Evolutionary conservation across 2,113 vertebrate species (phyloP).

Genomic region (Cyanoderma ruficeps): DNA sequence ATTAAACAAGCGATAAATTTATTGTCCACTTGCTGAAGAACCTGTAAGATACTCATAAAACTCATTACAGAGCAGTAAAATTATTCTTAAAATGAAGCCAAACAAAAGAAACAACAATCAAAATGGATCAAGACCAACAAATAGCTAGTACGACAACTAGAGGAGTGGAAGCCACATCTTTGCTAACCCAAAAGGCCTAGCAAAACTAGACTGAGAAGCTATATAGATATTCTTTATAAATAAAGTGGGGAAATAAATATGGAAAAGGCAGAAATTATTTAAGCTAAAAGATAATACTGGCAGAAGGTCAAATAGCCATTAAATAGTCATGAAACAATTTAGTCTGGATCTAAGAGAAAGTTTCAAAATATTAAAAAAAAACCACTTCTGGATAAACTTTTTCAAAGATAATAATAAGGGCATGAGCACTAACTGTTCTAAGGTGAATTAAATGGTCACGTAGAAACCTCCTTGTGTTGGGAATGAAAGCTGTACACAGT

Average conservation of each 20-base stretch:
- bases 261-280: not conserved
- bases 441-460: not conserved
- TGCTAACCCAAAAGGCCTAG: not conserved
- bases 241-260: not conserved
- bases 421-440: not conserved
- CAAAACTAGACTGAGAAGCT: not conserved
- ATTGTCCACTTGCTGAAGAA: slow-evolving; percentile 96
- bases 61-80: not conserved
- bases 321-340: not conserved
- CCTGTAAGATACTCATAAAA: slow-evolving; percentile 76
- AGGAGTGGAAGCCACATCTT: not conserved
- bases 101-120: not conserved
- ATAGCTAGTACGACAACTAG: not conserved
- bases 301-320: not conserved
- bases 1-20: slow-evolving; percentile 98
- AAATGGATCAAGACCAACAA: not conserved
- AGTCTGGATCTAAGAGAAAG: not conserved
- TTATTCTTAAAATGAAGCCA: not conserved
- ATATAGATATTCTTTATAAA: not conserved
- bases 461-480: not conserved
- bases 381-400: not conserved
- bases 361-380: not conserved
- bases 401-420: not conserved
- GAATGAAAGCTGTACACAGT: not conserved
- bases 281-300: not conserved